Evolutionary conservation across 2,888 invertebrate genomes (phyloP).

Genomic region (Eupithecia subumbrata): DNA sequence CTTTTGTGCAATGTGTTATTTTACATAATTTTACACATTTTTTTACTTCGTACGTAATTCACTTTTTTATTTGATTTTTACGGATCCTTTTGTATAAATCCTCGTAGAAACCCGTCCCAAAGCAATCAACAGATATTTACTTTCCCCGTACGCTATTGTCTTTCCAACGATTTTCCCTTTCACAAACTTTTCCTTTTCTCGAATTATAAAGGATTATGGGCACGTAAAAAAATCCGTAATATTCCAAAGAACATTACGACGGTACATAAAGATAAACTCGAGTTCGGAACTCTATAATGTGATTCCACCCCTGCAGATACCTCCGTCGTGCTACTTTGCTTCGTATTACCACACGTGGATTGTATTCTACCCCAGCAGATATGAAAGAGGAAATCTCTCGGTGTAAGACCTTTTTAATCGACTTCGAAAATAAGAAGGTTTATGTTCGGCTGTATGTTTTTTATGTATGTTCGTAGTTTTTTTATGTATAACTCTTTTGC

Average conservation of each 20-base stretch:
- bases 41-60: background rate
- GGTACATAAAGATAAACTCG: constrained; percentile 36
- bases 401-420: background rate
- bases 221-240: constrained; percentile 42
- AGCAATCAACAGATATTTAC: constrained; percentile 2
- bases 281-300: constrained; percentile 38
- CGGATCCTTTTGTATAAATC: background rate
- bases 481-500: too few species aligned
- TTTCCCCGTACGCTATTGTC: background rate
- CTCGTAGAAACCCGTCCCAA: background rate
- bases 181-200: constrained; percentile 31
- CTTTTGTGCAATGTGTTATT: too few species aligned
- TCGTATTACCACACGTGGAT: constrained; percentile 35
- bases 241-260: constrained; percentile 34
- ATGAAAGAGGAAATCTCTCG: background rate
- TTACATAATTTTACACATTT: background rate
- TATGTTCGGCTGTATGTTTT: too few species aligned
- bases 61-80: background rate
- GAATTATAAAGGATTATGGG: constrained; percentile 45
- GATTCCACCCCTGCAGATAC: constrained; percentile 37
- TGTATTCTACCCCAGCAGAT: constrained; percentile 23
- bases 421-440: too few species aligned
- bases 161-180: constrained; percentile 7
- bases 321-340: constrained; percentile 28
- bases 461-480: too few species aligned